Conservation (phyloP, 2,113 vertebrate genomes). For the Mobula birostris region DNA sequence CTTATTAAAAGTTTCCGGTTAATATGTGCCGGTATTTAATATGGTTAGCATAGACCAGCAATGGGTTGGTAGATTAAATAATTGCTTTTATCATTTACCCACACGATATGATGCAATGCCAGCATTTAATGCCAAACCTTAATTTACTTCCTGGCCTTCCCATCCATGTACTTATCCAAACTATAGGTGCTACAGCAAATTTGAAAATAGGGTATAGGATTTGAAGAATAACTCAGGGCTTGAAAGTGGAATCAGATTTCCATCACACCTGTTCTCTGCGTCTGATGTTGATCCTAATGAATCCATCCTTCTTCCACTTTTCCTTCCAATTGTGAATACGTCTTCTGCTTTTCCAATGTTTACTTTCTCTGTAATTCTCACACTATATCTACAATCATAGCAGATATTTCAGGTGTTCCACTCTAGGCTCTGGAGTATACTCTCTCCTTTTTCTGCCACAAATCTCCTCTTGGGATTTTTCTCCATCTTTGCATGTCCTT, state of each 20-base stretch:
- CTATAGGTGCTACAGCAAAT: not conserved
- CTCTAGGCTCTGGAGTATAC: not conserved
- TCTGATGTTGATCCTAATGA: not conserved
- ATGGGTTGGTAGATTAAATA: no score
- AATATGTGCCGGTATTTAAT: not conserved
- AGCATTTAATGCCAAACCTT: no score
- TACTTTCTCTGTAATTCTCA: not conserved
- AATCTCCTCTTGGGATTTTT: not conserved
- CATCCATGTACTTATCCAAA: no score
- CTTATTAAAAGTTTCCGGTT: not conserved
- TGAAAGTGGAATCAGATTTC: not conserved
- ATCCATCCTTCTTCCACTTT: not conserved
- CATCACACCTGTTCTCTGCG: not conserved
- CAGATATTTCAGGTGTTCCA: not conserved
- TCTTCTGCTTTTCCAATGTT: no score
- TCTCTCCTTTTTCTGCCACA: not conserved
- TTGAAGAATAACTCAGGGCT: not conserved
- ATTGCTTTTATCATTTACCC: no score
- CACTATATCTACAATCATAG: not conserved
- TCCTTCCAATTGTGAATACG: not conserved
- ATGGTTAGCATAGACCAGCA: not conserved
- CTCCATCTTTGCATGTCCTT: not conserved
- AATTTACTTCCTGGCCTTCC: no score
- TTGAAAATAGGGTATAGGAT: not conserved
- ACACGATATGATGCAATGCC: no score